Evolutionary conservation across 2,888 invertebrate genomes (phyloP).

Genomic region (Neoascia interrupta): DNA sequence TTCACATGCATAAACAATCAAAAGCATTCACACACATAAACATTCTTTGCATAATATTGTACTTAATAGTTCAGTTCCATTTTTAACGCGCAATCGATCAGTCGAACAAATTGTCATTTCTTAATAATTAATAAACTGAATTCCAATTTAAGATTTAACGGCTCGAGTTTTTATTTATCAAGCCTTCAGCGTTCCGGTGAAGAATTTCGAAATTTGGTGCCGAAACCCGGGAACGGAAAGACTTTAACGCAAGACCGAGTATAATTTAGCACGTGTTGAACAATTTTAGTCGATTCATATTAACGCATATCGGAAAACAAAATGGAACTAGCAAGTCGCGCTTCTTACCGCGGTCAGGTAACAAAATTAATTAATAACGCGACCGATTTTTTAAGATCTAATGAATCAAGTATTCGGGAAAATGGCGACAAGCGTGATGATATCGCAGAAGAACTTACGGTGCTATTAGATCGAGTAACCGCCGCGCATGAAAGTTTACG

Average conservation of each 20-base stretch:
- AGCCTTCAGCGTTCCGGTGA: too few species aligned
- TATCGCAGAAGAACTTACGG: conserved; percentile 14
- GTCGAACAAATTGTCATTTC: too few species aligned
- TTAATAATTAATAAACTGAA: too few species aligned
- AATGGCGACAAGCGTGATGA: conserved; percentile 7
- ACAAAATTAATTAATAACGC: conserved; percentile 24
- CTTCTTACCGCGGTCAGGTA: conserved; percentile 25
- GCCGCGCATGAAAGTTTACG: conserved; percentile 25
- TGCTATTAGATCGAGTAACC: conserved; percentile 12
- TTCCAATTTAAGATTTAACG: too few species aligned
- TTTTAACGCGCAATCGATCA: too few species aligned
- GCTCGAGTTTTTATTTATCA: too few species aligned
- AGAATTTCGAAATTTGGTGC: conserved; percentile 24
- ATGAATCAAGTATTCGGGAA: conserved; percentile 4
- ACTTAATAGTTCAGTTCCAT: too few species aligned
- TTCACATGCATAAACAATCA: too few species aligned
- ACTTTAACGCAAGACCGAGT: too few species aligned
- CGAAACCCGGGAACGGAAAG: conserved; percentile 26
- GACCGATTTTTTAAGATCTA: conserved; percentile 23
- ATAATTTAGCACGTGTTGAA: background rate
- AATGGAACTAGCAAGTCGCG: conserved; percentile 26
- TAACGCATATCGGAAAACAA: background rate
- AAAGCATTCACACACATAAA: too few species aligned
- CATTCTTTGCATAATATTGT: too few species aligned
- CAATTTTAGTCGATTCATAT: background rate